Percentiles rank a stretch among this genome's conserved stretches.
phyloP scores from a whole-genome alignment of 1,140 invertebrate genomes.

The Asbolus verrucosus region DNA sequence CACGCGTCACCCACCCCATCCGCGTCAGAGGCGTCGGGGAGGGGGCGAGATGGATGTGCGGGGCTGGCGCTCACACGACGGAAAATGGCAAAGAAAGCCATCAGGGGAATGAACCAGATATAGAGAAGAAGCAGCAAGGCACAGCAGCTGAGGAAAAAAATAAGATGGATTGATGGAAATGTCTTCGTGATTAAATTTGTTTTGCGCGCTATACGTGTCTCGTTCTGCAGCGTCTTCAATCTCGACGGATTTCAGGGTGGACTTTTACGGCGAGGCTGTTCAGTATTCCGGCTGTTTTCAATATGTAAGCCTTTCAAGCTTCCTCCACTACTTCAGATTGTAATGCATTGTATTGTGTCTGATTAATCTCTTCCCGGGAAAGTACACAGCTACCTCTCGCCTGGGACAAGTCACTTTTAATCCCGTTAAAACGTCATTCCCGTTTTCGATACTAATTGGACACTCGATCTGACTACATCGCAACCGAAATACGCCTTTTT shows the following conservation, averaged over 20 bases:
- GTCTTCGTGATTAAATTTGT: constrained; percentile 64
- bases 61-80: constrained; percentile 54
- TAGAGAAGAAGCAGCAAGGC: neutral
- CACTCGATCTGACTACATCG: no score
- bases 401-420: no score
- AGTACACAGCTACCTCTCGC: constrained; percentile 7
- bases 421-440: no score
- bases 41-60: constrained; percentile 53
- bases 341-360: constrained; percentile 54
- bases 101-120: constrained; percentile 60
- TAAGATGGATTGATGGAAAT: constrained; percentile 64
- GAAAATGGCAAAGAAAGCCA: constrained; percentile 62
- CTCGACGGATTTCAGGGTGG: no score
- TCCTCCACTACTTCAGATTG: constrained; percentile 45
- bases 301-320: constrained; percentile 57
- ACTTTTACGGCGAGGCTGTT: no score
- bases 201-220: constrained; percentile 59
- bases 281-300: constrained; percentile 56
- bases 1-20: constrained; percentile 51
- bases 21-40: constrained; percentile 15
- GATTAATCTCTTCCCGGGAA: constrained; percentile 50
- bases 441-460: no score
- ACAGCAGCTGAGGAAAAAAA: constrained; percentile 53
- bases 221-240: no score
- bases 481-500: no score